Evolutionary conservation across 2,797 vertebrate genomes (phyloP), one percentile per base, ranked within the genome.

Genomic region (Chiroxiphia lanceolata): DNA sequence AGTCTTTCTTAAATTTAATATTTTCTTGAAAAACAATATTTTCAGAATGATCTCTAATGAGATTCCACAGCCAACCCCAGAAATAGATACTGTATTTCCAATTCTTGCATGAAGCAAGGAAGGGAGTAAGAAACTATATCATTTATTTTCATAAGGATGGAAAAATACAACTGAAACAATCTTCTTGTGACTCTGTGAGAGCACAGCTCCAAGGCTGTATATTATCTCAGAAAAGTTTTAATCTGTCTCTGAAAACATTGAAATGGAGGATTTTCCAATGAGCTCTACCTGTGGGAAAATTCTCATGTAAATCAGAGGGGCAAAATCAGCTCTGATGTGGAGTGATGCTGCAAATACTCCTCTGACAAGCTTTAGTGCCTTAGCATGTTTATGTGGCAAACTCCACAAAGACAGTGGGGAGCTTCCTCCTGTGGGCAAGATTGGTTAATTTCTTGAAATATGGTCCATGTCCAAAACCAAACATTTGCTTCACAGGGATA

Each of bases 1-100:
- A 71, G 22, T 31, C 68, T 74, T 82, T 77, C 59, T 45, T 48
- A 61, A 92, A 92, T 87, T 87, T 57, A 90, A 57, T 95, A 79
- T 87, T 91, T 92, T 84, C 88, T 48, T 70, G 60, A 95, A 92
- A 91, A 95, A 59, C 48, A 77, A 53, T 87, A 93, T 92, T 94
- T 96, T 90, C 64, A 42, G 50, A 67, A 80, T n/a, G 45, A 70
- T 90, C 29, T 84, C 67, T 88, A 78, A 91, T 8, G 48, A 95
- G 74, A 93, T 90, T 90, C 65, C 38, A 71, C 23, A 85, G 71
- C 61, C 81, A 95, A 18, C 15, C 34, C 27, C 47, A 26, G 50
- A 83, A 13, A 89, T 9, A 89, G 44, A 87, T 44, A 42, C 60
- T 5, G 8, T 50, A 50, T 91, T 95, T 89, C 36, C 44, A 90